A percentile compares a stretch with the other conserved stretches of the same genome.
Conservation (phyloP, 2,113 vertebrate genomes). For the Tragelaphus imberbis region DNA sequence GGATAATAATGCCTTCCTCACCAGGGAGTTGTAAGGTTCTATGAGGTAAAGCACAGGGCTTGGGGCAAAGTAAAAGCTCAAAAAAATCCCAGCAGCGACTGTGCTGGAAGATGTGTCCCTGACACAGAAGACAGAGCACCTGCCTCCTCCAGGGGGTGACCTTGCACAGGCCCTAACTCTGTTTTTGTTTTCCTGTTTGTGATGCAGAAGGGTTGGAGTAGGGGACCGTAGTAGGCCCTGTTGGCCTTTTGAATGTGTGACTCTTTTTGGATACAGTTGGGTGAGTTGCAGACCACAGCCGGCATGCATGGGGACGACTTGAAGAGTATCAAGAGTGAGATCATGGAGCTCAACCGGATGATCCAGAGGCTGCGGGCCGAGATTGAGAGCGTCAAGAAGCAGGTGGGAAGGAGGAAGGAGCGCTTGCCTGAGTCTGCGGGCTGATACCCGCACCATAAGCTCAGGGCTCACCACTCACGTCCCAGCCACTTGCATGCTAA, state of each 20-base stretch:
- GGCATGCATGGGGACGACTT: slow-evolving; percentile 85
- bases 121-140: too few relatives aligned
- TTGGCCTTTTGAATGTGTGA: background rate
- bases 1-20: background rate
- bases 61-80: background rate
- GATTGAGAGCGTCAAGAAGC: slow-evolving; percentile 84
- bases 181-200: background rate
- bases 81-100: background rate
- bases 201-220: background rate
- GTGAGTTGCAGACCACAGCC: slow-evolving; percentile 72
- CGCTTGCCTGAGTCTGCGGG: background rate
- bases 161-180: background rate
- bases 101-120: too few relatives aligned
- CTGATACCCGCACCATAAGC: background rate
- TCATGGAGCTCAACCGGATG: slow-evolving; percentile 85
- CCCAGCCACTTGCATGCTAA: background rate
- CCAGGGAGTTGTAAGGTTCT: background rate
- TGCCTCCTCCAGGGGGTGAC: background rate
- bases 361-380: slow-evolving; percentile 87
- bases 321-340: slow-evolving; percentile 83
- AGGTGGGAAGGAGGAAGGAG: slow-evolving; percentile 77
- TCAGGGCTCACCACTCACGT: background rate
- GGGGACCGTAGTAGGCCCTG: background rate
- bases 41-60: background rate
- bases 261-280: slow-evolving; percentile 54